These are phyloP conservation scores for Pelobates fuscus DNA, from an alignment of 2,113 vertebrate species.

Conservation along the genomic window DNA sequence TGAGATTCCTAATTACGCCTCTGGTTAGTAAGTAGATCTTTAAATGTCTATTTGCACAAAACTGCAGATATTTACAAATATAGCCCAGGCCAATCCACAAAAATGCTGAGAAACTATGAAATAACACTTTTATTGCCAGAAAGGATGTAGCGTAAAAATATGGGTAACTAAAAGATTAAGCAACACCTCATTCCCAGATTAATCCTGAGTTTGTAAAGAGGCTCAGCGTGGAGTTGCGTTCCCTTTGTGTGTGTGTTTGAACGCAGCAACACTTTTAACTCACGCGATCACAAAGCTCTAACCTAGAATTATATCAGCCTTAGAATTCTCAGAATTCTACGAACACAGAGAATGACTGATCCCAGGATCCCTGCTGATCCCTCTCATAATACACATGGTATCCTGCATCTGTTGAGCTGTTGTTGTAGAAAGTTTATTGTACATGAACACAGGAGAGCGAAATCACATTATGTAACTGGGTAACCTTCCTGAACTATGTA, in stretches of 20 bases:
- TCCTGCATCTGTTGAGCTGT: neutral
- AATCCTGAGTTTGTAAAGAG: neutral
- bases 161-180: neutral
- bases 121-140: too few relatives aligned
- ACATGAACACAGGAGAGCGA: neutral
- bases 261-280: conserved; percentile 1
- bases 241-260: neutral
- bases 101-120: too few relatives aligned
- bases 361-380: conserved; percentile 6
- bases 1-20: too few relatives aligned
- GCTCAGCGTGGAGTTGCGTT: neutral
- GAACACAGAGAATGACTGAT: conserved; percentile 1
- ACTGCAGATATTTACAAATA: too few relatives aligned
- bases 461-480: neutral
- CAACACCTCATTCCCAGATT: neutral
- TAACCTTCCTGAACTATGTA: neutral
- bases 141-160: neutral
- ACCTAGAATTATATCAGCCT: conserved; percentile 13
- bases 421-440: neutral
- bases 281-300: neutral
- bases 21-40: too few relatives aligned
- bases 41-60: too few relatives aligned
- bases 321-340: neutral
- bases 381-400: neutral
- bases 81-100: too few relatives aligned